Evolutionary conservation across 2,113 vertebrate species (phyloP), one percentile per base, ranked within the genome.

Genomic region (Semnopithecus entellus): DNA sequence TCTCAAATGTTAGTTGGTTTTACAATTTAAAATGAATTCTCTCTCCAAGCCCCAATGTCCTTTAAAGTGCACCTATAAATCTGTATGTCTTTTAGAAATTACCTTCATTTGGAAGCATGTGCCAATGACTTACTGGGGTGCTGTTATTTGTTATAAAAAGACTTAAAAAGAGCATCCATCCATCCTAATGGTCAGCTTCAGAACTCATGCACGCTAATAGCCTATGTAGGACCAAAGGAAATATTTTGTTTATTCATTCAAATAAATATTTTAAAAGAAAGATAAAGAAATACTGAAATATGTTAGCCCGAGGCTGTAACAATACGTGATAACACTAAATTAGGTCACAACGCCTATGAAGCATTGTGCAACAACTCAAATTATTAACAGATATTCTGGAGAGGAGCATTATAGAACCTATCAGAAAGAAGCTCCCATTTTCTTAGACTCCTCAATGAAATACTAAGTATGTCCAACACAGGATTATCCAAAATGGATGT

Each of bases 171-270:
- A 73, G 30, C 20, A 94, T n/a, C 79, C 64, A 86, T 93, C 86
- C 59, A 81, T 84, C 79, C 66, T 95, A 95, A 95, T 82, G 55
- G 73, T 83, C 22, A 57, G 90, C 40, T 97, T 78, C 48, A 89
- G 73, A 86, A 88, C 96, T 32, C 11, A 6, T 59, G 52, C 23
- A 70, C n/a, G 61, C 23, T 79, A 45, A 72, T 16, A 83, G 80
- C 92, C 32, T 92, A 90, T 59, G 52, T 83, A 61, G 90, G 40
- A 90, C 50, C 55, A 83, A 90, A 92, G 52, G 38, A 88, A 78
- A 84, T 81, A 87, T 83, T 87, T 82, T 73, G 66, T 32, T 25
- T 61, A 61, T 25, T 61, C 23, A 23, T 30, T 48, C 59, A 81
- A 90, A 93, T 43, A 92, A 75, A 72, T 84, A 89, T 80, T 89